Percentiles rank a stretch among this genome's conserved stretches.
These are phyloP conservation scores for Tapirus terrestris DNA, from an alignment of 2,113 vertebrate species.

Conservation along the genomic window DNA sequence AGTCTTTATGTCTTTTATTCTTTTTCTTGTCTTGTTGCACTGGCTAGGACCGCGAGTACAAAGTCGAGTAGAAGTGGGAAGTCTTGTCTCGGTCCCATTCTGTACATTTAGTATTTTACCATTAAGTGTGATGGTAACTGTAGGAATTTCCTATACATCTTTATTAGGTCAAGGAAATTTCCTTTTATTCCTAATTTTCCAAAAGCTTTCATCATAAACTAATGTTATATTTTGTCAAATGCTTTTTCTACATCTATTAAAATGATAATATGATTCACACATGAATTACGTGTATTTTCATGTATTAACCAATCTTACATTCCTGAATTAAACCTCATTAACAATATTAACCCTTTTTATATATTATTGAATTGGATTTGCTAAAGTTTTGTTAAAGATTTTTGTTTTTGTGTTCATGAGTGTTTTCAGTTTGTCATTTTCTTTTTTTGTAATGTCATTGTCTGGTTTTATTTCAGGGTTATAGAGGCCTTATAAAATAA, in stretches of 20 bases:
- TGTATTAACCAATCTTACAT: not conserved
- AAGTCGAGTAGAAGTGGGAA: not conserved
- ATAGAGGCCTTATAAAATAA: not conserved
- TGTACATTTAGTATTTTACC: not conserved
- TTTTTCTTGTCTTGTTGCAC: not conserved
- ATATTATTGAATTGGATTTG: not conserved
- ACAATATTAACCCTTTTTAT: not conserved
- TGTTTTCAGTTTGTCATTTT: not conserved
- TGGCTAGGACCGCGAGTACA: too few relatives aligned
- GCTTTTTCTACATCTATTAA: not conserved
- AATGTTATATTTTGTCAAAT: not conserved
- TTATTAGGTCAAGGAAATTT: not conserved
- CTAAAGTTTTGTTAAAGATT: not conserved
- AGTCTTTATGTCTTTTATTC: not conserved
- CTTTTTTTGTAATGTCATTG: not conserved
- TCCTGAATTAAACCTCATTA: not conserved
- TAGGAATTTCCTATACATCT: not conserved
- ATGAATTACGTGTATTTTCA: not conserved
- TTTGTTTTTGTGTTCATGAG: not conserved
- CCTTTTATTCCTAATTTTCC: not conserved
- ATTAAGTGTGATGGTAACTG: not conserved
- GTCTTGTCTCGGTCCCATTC: not conserved
- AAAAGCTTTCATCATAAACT: not conserved
- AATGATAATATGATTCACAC: not conserved
- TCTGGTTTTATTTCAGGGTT: not conserved